Conservation (phyloP, 1,140 invertebrate species). For the Hyposmocoma kahamanoa region DNA sequence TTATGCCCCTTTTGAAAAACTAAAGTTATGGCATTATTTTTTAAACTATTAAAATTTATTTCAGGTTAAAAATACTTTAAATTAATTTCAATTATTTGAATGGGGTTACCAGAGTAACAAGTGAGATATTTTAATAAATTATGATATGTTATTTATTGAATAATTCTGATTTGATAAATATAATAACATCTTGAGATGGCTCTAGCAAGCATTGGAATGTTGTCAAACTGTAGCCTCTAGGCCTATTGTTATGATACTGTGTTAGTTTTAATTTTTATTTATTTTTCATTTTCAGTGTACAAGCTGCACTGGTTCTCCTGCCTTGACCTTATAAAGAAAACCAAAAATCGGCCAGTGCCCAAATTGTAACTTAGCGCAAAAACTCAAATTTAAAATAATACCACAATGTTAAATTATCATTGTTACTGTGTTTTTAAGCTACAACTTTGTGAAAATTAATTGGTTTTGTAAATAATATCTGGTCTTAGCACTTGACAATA, state of each 20-base stretch:
- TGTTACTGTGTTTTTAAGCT: constrained; percentile 48
- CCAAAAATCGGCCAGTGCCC: constrained; percentile 43
- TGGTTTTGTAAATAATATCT: constrained; percentile 18
- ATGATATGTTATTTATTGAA: too few species aligned
- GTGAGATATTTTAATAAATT: too few species aligned
- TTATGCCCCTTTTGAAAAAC: too few species aligned
- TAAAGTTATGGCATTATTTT: too few species aligned
- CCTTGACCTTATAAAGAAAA: constrained; percentile 31
- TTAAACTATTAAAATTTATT: too few species aligned
- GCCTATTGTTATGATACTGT: not conserved
- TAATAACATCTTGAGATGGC: too few species aligned
- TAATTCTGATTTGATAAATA: too few species aligned
- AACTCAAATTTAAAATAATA: constrained; percentile 38
- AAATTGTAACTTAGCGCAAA: constrained; percentile 34
- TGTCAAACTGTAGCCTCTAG: not conserved
- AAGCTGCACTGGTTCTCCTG: constrained; percentile 41
- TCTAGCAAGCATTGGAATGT: too few species aligned
- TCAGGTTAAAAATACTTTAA: too few species aligned
- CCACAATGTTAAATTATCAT: constrained; percentile 51
- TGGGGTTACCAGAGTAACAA: too few species aligned
- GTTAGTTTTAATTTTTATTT: constrained; percentile 19
- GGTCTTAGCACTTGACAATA: constrained; percentile 60
- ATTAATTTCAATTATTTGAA: too few species aligned
- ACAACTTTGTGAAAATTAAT: constrained; percentile 17
- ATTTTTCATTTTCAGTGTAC: constrained; percentile 39